These are phyloP conservation scores for Priocnemis perturbator DNA, from an alignment of 2,888 invertebrate species.

Conservation along the genomic window DNA sequence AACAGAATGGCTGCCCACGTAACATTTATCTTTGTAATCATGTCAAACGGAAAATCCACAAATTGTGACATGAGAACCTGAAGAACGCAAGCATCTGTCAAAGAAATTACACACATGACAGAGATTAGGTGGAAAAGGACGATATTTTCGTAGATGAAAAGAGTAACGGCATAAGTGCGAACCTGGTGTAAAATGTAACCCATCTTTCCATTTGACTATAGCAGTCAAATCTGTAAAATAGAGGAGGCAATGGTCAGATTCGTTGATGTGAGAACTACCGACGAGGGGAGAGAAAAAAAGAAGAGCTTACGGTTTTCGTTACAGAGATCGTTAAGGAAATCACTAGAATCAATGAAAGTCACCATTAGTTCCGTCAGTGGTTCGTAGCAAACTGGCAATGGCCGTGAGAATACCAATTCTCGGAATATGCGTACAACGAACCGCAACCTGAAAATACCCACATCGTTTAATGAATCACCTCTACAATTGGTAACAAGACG, in stretches of 20 bases:
- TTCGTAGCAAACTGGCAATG: constrained; percentile 64
- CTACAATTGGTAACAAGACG: constrained; percentile 5
- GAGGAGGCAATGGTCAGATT: constrained; percentile 17
- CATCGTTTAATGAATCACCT: neutral
- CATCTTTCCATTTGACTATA: constrained; percentile 59
- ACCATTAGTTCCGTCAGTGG: constrained; percentile 60
- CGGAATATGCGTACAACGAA: constrained; percentile 64
- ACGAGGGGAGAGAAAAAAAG: neutral
- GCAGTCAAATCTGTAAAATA: constrained; percentile 47
- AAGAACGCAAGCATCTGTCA: constrained; percentile 66
- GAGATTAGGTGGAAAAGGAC: too few relatives aligned
- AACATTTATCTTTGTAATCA: constrained; percentile 60
- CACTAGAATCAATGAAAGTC: constrained; percentile 54
- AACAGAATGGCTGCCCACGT: too few relatives aligned
- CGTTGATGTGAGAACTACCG: neutral
- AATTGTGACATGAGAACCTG: constrained; percentile 67
- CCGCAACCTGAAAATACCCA: constrained; percentile 55
- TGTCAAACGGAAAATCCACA: constrained; percentile 62
- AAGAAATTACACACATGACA: neutral
- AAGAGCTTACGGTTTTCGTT: constrained; percentile 57
- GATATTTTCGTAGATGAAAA: too few relatives aligned
- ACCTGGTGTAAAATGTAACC: constrained; percentile 64
- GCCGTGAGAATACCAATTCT: constrained; percentile 69
- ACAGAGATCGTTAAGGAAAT: constrained; percentile 60
- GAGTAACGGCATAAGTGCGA: constrained; percentile 13